Evolutionary conservation across 2,797 vertebrate species (phyloP).

Genomic region (Saxicola maurus): DNA sequence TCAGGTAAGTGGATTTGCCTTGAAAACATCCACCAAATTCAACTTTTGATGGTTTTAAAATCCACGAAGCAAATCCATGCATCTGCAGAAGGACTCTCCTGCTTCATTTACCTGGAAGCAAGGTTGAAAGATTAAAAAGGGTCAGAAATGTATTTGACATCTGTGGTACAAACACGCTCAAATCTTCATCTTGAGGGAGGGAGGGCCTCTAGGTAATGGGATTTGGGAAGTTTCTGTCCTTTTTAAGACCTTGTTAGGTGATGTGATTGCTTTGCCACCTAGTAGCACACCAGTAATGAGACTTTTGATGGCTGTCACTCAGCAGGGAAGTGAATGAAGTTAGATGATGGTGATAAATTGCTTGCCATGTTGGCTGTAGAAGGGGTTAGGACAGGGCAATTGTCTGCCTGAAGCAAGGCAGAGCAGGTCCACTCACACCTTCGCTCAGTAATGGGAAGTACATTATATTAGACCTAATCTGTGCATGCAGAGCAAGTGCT

Average conservation of each 20-base stretch:
- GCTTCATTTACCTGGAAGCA: background rate
- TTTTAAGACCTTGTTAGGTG: slow-evolving; percentile 36
- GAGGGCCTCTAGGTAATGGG: background rate
- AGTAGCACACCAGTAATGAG: slow-evolving; percentile 25
- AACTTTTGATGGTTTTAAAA: background rate
- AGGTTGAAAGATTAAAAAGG: background rate
- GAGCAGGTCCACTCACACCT: background rate
- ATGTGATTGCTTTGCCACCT: slow-evolving; percentile 50
- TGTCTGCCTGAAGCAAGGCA: slow-evolving; percentile 18
- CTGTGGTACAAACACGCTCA: background rate
- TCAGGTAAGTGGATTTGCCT: background rate
- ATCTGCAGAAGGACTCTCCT: background rate
- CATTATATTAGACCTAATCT: slow-evolving; percentile 9
- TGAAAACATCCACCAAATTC: background rate
- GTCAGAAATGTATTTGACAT: slow-evolving; percentile 19
- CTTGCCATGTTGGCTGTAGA: slow-evolving; percentile 45
- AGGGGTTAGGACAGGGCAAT: slow-evolving; percentile 53
- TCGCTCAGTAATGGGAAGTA: background rate
- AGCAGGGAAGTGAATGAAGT: slow-evolving; percentile 39
- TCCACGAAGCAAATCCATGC: background rate
- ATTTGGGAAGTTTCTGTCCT: slow-evolving; percentile 23
- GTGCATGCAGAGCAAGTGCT: background rate
- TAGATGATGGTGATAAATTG: slow-evolving; percentile 60
- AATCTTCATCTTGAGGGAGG: background rate
- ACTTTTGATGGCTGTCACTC: slow-evolving; percentile 55